Conservation (phyloP, 2,113 vertebrate species). For the Aptenodytes forsteri region DNA sequence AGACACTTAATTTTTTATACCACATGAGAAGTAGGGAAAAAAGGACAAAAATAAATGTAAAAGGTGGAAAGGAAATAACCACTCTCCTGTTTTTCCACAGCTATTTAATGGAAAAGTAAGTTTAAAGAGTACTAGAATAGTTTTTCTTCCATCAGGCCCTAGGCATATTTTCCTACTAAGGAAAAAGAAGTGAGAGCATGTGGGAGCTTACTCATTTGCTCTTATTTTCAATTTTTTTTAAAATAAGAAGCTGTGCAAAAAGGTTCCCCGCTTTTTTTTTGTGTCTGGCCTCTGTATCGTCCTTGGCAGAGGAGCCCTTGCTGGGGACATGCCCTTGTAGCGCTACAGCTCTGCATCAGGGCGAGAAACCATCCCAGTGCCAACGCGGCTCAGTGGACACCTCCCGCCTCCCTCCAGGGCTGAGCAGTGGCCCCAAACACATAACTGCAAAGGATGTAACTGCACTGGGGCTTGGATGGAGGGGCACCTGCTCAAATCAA, state of each 20-base stretch:
- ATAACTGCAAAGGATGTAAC: neutral
- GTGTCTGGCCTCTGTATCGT: neutral
- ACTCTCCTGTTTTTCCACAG: neutral
- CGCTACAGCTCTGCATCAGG: neutral
- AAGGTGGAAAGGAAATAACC: neutral
- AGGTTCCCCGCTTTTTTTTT: neutral
- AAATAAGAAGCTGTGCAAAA: neutral
- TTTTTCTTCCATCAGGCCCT: neutral
- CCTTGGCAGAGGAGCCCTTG: neutral
- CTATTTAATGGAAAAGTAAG: neutral
- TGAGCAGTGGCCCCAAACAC: neutral
- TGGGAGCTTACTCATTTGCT: neutral
- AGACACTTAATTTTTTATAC: neutral
- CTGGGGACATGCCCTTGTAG: neutral
- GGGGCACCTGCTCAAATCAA: neutral
- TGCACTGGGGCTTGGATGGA: neutral
- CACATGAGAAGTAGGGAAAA: neutral
- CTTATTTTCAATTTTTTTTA: neutral
- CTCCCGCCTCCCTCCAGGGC: neutral
- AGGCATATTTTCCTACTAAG: neutral
- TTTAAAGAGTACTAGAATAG: neutral
- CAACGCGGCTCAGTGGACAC: rapidly evolving
- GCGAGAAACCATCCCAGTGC: neutral
- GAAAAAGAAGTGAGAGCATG: neutral
- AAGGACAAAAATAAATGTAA: neutral